Evolutionary conservation across 2,888 invertebrate genomes (phyloP).

Genomic region (Drymonia ruficornis): DNA sequence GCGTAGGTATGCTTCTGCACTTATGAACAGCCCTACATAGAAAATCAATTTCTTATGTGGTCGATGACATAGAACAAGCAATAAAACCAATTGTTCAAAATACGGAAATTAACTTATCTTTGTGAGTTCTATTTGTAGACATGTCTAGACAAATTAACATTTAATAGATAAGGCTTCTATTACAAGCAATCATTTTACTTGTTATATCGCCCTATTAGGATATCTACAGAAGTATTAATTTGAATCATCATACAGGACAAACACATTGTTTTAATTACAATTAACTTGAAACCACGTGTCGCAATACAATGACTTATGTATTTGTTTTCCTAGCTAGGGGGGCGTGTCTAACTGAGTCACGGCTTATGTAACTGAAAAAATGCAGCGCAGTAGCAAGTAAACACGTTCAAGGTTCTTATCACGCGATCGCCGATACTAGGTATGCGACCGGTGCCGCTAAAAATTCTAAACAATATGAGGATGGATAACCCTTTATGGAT

Average conservation of each 20-base stretch:
- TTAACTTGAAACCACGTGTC: too few species aligned
- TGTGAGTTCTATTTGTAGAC: background rate
- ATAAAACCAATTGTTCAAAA: background rate
- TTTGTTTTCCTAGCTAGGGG: slow-evolving; percentile 11
- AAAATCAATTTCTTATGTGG: too few species aligned
- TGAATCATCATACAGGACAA: too few species aligned
- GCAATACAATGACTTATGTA: slow-evolving; percentile 18
- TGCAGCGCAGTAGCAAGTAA: slow-evolving; percentile 28
- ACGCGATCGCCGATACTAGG: slow-evolving; percentile 21
- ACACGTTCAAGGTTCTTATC: slow-evolving; percentile 38
- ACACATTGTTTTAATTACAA: too few species aligned
- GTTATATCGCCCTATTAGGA: too few species aligned
- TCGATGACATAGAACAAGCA: background rate
- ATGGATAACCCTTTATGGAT: too few species aligned
- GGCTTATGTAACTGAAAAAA: slow-evolving; percentile 30
- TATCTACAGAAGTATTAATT: too few species aligned
- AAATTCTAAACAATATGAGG: too few species aligned
- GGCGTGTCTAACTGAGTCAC: slow-evolving; percentile 36
- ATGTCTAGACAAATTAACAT: slow-evolving; percentile 1
- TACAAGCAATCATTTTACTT: too few species aligned
- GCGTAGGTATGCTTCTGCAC: too few species aligned
- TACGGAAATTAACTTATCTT: background rate
- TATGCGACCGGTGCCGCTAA: slow-evolving; percentile 7
- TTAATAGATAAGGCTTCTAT: background rate
- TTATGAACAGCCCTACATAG: too few species aligned